Conservation (phyloP, 2,888 invertebrate species). For the Acanthosepion lycidas region DNA sequence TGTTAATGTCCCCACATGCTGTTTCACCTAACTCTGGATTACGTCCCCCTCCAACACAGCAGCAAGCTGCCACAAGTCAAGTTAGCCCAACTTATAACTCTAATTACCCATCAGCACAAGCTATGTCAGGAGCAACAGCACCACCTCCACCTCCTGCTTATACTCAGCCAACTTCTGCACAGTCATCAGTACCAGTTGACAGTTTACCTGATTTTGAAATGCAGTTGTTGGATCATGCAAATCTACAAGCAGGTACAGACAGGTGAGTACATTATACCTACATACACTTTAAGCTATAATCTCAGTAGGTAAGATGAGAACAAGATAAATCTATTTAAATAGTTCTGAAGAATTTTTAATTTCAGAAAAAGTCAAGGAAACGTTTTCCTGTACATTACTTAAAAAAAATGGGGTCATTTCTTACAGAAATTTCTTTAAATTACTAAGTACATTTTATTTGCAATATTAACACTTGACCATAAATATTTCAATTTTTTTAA, state of each 20-base stretch:
- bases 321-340: background rate
- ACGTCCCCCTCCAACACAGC: slow-evolving; percentile 51
- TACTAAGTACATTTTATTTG: too few species aligned
- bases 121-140: slow-evolving; percentile 10
- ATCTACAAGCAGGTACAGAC: background rate
- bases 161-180: slow-evolving; percentile 2
- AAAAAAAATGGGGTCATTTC: too few species aligned
- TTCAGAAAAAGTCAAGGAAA: too few species aligned
- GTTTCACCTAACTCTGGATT: slow-evolving; percentile 64
- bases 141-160: slow-evolving; percentile 34
- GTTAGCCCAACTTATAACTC: slow-evolving; percentile 53
- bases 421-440: too few species aligned
- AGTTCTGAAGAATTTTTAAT: background rate
- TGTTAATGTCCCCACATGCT: slow-evolving; percentile 68
- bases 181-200: background rate
- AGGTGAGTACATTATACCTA: background rate
- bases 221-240: slow-evolving; percentile 25
- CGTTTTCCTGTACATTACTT: too few species aligned
- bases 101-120: slow-evolving; percentile 49
- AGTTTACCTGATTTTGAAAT: slow-evolving; percentile 41
- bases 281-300: background rate
- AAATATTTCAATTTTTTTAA: too few species aligned
- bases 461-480: too few species aligned
- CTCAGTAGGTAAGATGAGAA: background rate
- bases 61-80: slow-evolving; percentile 54